phyloP scores from a whole-genome alignment of 2,113 vertebrate species.

The Noctilio leporinus region DNA sequence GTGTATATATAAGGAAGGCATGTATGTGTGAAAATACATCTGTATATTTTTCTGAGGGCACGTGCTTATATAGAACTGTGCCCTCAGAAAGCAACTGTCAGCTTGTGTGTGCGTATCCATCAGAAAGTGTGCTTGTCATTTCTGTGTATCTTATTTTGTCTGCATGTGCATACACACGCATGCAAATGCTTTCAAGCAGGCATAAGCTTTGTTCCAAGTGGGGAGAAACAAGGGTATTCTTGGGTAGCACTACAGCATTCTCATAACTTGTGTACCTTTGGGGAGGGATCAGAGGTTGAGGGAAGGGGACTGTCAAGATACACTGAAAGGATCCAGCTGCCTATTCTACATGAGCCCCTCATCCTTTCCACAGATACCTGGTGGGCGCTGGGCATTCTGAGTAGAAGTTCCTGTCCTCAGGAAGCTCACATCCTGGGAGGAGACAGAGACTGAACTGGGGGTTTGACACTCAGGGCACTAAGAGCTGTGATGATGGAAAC shows the following conservation, averaged over 20 bases:
- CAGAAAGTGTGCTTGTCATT: neutral
- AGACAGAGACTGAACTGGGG: neutral
- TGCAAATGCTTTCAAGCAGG: constrained; percentile 6
- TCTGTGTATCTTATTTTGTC: constrained; percentile 12
- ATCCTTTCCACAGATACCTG: neutral
- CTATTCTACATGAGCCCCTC: neutral
- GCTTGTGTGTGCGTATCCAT: neutral
- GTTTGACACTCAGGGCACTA: neutral
- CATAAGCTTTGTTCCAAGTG: neutral
- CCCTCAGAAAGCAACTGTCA: neutral
- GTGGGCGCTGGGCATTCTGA: neutral
- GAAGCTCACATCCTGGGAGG: neutral
- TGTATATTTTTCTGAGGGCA: neutral
- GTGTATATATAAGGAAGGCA: neutral
- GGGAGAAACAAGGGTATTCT: neutral
- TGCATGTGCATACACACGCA: neutral
- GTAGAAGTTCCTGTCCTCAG: neutral
- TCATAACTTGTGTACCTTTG: neutral
- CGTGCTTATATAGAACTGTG: neutral
- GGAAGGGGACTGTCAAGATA: neutral
- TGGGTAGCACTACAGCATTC: neutral
- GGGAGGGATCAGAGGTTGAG: neutral
- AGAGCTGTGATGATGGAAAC: neutral
- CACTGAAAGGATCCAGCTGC: neutral
- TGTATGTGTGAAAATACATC: neutral